These are phyloP conservation scores for Odontothrips loti DNA, from an alignment of 2,888 invertebrate species.

Conservation along the genomic window DNA sequence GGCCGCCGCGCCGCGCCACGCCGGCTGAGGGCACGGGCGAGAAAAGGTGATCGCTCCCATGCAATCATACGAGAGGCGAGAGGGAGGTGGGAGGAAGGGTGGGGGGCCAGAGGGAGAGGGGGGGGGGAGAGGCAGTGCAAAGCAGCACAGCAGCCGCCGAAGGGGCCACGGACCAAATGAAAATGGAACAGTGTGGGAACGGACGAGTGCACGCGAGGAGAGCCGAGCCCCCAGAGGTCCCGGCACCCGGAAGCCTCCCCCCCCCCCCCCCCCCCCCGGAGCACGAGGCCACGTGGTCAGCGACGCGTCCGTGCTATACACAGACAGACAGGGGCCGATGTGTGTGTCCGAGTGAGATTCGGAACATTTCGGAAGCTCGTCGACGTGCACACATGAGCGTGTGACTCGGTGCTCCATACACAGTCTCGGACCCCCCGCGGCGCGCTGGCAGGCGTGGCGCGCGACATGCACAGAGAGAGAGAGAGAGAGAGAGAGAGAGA, in stretches of 20 bases:
- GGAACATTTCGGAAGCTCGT: too few species aligned
- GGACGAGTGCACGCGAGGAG: background rate
- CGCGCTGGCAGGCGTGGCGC: background rate
- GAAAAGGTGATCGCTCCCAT: background rate
- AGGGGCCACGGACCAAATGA: slow-evolving; percentile 19
- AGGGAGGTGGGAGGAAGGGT: background rate
- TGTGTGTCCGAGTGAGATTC: too few species aligned
- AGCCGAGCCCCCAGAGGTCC: background rate
- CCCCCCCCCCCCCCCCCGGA: background rate
- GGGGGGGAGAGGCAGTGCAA: background rate
- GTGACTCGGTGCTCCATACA: background rate
- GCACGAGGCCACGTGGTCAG: too few species aligned
- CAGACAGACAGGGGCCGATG: too few species aligned
- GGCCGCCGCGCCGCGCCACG: background rate
- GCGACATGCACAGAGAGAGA: too few species aligned
- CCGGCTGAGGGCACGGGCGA: background rate
- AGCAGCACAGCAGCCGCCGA: background rate
- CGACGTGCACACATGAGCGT: too few species aligned
- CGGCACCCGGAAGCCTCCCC: background rate
- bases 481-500: too few species aligned
- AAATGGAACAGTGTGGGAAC: slow-evolving; percentile 26
- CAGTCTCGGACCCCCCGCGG: background rate
- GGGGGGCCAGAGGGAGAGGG: background rate
- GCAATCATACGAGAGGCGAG: background rate
- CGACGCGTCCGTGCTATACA: too few species aligned